phyloP scores from a whole-genome alignment of 1,140 invertebrate genomes.

The Triops longicaudatus region DNA sequence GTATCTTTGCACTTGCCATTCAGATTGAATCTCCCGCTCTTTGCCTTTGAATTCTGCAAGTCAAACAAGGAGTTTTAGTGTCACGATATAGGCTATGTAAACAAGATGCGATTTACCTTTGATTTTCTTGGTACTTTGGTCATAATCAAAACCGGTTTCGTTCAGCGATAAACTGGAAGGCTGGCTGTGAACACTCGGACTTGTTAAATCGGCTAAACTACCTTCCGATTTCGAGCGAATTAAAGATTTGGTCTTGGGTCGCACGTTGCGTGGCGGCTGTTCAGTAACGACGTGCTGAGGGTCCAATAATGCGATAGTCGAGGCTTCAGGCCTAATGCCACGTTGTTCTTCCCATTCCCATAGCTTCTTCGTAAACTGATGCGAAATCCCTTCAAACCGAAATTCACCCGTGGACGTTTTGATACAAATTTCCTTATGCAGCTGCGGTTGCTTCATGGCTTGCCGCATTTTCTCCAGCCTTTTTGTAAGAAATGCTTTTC shows the following conservation, averaged over 20 bases:
- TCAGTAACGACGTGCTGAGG: conserved; percentile 44
- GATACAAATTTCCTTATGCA: conserved; percentile 61
- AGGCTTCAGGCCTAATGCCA: conserved; percentile 67
- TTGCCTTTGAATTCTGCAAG: not conserved
- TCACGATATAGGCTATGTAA: not conserved
- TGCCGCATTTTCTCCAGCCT: conserved; percentile 53
- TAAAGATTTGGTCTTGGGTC: conserved; percentile 37
- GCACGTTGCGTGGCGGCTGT: not conserved
- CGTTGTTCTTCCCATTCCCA: conserved; percentile 83
- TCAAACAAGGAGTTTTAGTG: not conserved
- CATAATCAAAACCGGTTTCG: conserved; percentile 37
- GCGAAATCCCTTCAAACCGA: conserved; percentile 71
- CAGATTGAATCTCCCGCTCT: conserved; percentile 8
- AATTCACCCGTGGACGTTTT: conserved; percentile 71
- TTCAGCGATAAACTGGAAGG: conserved; percentile 62
- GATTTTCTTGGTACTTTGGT: not conserved
- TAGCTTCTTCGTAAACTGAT: conserved; percentile 76
- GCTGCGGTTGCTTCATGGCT: conserved; percentile 43
- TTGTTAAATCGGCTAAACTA: conserved; percentile 49
- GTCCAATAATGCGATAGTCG: conserved; percentile 64
- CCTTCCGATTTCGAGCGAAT: conserved; percentile 59
- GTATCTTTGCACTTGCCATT: conserved; percentile 14
- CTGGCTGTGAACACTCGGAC: conserved; percentile 44
- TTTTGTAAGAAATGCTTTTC: conserved; percentile 29
- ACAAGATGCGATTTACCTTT: not conserved